Conservation (phyloP, 2,797 vertebrate genomes). For the Enteromius thamalakanensis region DNA sequence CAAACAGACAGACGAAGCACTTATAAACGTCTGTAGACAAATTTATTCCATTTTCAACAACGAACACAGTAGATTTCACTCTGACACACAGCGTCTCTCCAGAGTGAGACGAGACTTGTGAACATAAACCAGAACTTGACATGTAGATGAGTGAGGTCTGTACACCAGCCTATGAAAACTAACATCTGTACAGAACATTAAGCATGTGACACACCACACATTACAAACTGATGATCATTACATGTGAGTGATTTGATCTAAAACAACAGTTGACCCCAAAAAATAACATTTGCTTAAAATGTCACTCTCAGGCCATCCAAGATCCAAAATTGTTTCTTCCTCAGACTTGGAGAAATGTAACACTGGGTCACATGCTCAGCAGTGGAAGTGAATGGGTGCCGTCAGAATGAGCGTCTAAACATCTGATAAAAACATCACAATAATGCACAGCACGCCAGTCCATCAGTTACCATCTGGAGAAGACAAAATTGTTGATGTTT, state of each 20-base stretch:
- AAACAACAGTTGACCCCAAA: neutral
- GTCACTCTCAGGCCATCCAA: neutral
- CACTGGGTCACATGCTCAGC: neutral
- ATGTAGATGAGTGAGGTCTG: slow-evolving; percentile 27
- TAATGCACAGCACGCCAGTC: neutral
- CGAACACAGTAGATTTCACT: slow-evolving; percentile 58
- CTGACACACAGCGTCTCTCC: slow-evolving; percentile 45
- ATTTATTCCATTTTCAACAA: slow-evolving; percentile 61
- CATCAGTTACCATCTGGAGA: neutral
- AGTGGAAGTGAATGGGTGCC: neutral
- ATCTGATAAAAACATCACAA: neutral
- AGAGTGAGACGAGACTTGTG: slow-evolving; percentile 18
- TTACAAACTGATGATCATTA: slow-evolving; percentile 4
- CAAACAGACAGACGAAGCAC: neutral
- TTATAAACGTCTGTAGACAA: slow-evolving; percentile 54
- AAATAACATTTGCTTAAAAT: neutral
- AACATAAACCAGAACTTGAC: slow-evolving; percentile 11
- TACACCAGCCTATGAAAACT: neutral
- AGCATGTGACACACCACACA: neutral
- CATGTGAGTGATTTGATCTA: neutral
- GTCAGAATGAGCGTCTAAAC: neutral
- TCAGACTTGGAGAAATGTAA: neutral
- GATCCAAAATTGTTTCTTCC: neutral
- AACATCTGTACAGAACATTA: neutral
- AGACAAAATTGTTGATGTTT: neutral